Evolutionary conservation across 1,140 invertebrate genomes (phyloP).

Genomic region (Cotesia vestalis): DNA sequence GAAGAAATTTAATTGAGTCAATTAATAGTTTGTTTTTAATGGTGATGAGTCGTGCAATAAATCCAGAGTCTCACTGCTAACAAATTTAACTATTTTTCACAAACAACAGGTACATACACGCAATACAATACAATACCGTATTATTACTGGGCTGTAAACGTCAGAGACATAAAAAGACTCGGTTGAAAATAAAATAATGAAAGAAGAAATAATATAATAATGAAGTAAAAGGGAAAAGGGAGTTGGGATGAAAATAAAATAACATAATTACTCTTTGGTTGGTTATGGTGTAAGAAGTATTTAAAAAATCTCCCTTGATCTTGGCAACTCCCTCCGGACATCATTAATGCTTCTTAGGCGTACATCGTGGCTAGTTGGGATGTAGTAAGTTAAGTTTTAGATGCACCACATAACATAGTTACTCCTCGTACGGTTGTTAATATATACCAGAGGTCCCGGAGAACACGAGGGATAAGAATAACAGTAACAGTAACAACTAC

Average conservation of each 20-base stretch:
- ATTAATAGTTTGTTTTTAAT: too few species aligned
- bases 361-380: neutral
- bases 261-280: neutral
- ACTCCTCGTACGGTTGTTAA: conserved; percentile 15
- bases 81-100: too few species aligned
- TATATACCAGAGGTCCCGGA: neutral
- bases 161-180: too few species aligned
- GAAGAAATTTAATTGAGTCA: too few species aligned
- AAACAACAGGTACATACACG: too few species aligned
- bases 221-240: too few species aligned
- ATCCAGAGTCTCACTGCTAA: too few species aligned
- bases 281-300: neutral
- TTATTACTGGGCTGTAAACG: too few species aligned
- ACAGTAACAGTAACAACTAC: conserved; percentile 3
- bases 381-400: neutral
- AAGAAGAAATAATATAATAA: too few species aligned
- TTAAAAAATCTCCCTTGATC: neutral
- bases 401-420: conserved; percentile 27
- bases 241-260: neutral
- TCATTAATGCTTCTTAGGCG: conserved; percentile 17
- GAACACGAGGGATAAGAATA: neutral
- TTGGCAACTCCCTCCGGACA: conserved; percentile 27
- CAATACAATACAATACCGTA: too few species aligned
- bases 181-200: too few species aligned
- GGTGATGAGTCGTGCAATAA: too few species aligned